phyloP scores from a whole-genome alignment of 2,113 vertebrate species.

The Caranx melampygus region DNA sequence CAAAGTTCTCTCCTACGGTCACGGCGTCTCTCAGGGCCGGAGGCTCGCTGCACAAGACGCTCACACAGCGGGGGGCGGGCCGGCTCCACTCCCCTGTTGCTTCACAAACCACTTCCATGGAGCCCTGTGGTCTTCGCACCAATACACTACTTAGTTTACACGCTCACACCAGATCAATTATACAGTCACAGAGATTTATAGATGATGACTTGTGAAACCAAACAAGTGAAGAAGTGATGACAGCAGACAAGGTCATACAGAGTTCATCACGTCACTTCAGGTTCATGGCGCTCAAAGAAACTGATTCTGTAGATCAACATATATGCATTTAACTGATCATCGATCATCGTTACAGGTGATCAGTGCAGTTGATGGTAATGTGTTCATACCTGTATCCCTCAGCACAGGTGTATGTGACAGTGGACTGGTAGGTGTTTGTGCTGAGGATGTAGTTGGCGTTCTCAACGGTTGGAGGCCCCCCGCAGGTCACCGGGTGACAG shows the following conservation, averaged over 20 bases:
- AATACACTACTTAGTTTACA: constrained; percentile 50
- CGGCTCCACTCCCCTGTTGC: constrained; percentile 90
- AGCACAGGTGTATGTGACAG: constrained; percentile 87
- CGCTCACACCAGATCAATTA: background rate
- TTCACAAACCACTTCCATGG: constrained; percentile 87
- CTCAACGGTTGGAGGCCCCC: constrained; percentile 82
- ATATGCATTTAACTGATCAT: background rate
- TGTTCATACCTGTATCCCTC: constrained; percentile 92
- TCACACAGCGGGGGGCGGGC: constrained; percentile 85
- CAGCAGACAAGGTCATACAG: background rate
- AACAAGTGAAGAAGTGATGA: background rate
- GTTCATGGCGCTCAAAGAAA: too few relatives aligned
- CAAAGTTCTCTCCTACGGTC: constrained; percentile 86
- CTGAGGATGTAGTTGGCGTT: constrained; percentile 86
- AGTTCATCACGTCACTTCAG: too few relatives aligned
- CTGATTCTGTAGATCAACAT: too few relatives aligned
- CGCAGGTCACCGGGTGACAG: constrained; percentile 90
- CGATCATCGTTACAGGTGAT: too few relatives aligned
- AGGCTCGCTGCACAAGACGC: constrained; percentile 88
- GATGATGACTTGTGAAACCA: background rate
- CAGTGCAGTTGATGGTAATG: background rate
- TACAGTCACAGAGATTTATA: constrained; percentile 2
- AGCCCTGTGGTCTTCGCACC: constrained; percentile 89
- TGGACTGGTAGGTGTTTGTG: constrained; percentile 89
- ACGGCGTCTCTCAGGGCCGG: constrained; percentile 87